Percentiles rank a stretch among this genome's conserved stretches.
phyloP scores from a whole-genome alignment of 2,113 vertebrate species.

The Erythrocercus mccallii region DNA sequence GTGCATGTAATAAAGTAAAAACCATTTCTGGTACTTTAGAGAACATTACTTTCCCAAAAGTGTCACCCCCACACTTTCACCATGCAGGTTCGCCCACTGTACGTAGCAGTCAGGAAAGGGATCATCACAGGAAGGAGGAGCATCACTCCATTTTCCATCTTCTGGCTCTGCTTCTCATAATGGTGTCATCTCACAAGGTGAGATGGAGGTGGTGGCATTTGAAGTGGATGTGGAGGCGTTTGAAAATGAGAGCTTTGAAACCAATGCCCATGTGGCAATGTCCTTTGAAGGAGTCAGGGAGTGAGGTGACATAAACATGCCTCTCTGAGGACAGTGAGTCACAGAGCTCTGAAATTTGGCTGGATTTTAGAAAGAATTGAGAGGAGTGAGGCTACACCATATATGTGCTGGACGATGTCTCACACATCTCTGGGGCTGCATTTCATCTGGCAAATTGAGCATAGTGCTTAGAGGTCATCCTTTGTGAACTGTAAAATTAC shows the following conservation, averaged over 20 bases:
- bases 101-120: rapidly evolving
- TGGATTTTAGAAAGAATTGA: neutral
- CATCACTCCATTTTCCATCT: neutral
- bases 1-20: neutral
- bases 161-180: neutral
- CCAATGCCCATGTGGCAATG: neutral
- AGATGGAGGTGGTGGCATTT: neutral
- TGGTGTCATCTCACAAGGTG: neutral
- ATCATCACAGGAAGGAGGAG: neutral
- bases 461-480: neutral
- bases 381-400: neutral
- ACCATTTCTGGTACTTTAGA: neutral
- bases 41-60: neutral
- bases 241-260: neutral
- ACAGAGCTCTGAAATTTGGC: neutral
- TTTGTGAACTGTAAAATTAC: neutral
- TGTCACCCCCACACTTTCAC: neutral
- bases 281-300: neutral
- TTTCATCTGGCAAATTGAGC: neutral
- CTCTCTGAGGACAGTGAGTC: neutral
- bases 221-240: neutral
- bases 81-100: neutral
- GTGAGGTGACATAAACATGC: neutral
- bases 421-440: neutral
- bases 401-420: rapidly evolving